Conservation (phyloP, 2,113 vertebrate species). For the Proterorhinus semilunaris region DNA sequence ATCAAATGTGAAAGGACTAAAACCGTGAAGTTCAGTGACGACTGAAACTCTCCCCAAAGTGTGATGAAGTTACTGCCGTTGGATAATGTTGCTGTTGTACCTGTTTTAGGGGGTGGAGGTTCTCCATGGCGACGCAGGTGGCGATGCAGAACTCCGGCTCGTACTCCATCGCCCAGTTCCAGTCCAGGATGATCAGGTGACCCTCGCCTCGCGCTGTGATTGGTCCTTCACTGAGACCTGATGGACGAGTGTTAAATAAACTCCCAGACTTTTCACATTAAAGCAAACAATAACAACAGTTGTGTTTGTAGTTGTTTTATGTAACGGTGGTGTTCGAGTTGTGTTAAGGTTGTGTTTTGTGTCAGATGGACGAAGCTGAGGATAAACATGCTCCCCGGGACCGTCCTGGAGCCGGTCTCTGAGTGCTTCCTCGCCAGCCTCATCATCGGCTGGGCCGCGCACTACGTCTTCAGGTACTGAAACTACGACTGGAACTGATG, state of each 20-base stretch:
- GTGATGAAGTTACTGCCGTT: too few species aligned
- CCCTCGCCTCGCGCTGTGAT: neutral
- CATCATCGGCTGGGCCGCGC: constrained; percentile 95
- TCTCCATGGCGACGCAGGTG: constrained; percentile 98
- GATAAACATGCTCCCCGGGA: constrained; percentile 97
- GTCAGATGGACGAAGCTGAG: constrained; percentile 93
- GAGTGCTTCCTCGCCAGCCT: constrained; percentile 98
- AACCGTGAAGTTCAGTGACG: too few species aligned
- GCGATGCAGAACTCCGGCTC: constrained; percentile 98
- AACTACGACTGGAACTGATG: too few species aligned
- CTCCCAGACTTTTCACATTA: too few species aligned
- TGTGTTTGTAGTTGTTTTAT: too few species aligned
- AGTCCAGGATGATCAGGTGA: constrained; percentile 98
- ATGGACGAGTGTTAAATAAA: too few species aligned
- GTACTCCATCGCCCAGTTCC: constrained; percentile 97
- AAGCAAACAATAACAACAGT: too few species aligned
- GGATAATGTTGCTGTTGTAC: too few species aligned
- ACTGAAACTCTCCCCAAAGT: too few species aligned
- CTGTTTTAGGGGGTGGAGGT: constrained; percentile 89
- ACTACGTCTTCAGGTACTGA: constrained; percentile 88
- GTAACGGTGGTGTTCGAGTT: too few species aligned
- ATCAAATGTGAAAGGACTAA: too few species aligned
- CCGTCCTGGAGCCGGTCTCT: constrained; percentile 93
- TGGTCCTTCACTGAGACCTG: neutral
- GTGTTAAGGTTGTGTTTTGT: neutral